Percentiles rank a stretch among this genome's conserved stretches.
These are phyloP conservation scores for Sceliomorpha sp. DNA, from an alignment of 2,888 invertebrate genomes.

Conservation along the genomic window DNA sequence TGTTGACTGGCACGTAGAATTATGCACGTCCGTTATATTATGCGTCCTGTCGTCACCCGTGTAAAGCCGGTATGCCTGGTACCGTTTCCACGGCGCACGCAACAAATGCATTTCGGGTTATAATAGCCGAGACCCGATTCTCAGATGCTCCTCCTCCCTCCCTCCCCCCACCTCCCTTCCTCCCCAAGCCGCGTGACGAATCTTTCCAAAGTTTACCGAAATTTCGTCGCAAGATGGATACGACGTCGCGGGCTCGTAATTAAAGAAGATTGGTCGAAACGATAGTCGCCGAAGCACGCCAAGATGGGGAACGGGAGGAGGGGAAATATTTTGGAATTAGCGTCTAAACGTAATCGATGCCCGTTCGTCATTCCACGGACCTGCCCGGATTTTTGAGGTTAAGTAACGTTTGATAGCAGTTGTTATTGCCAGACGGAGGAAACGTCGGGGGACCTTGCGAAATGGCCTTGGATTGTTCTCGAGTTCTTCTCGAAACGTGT, in stretches of 20 bases:
- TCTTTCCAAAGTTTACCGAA: slow-evolving; percentile 20
- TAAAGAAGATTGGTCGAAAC: slow-evolving; percentile 28
- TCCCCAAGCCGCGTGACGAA: not conserved
- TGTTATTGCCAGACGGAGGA: slow-evolving; percentile 22
- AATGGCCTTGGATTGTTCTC: slow-evolving; percentile 65
- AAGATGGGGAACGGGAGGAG: too few relatives aligned
- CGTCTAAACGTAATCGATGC: too few relatives aligned
- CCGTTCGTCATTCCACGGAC: not conserved
- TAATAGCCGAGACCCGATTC: slow-evolving; percentile 29
- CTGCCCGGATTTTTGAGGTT: too few relatives aligned
- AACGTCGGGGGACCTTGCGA: slow-evolving; percentile 38
- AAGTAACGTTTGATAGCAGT: slow-evolving; percentile 52
- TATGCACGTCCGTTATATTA: slow-evolving; percentile 80
- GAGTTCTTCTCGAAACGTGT: slow-evolving; percentile 66
- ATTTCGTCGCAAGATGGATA: slow-evolving; percentile 37
- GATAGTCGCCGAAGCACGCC: slow-evolving; percentile 18
- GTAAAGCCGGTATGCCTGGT: slow-evolving; percentile 75
- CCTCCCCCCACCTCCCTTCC: not conserved
- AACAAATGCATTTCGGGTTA: slow-evolving; percentile 70
- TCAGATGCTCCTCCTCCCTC: slow-evolving; percentile 29
- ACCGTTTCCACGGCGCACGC: slow-evolving; percentile 74
- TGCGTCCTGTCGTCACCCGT: slow-evolving; percentile 76
- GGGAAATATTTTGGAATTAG: slow-evolving; percentile 16
- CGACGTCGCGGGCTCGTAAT: slow-evolving; percentile 19
- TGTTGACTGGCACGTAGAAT: slow-evolving; percentile 80